phyloP scores from a whole-genome alignment of 2,113 vertebrate species.

The Gallinago media region DNA sequence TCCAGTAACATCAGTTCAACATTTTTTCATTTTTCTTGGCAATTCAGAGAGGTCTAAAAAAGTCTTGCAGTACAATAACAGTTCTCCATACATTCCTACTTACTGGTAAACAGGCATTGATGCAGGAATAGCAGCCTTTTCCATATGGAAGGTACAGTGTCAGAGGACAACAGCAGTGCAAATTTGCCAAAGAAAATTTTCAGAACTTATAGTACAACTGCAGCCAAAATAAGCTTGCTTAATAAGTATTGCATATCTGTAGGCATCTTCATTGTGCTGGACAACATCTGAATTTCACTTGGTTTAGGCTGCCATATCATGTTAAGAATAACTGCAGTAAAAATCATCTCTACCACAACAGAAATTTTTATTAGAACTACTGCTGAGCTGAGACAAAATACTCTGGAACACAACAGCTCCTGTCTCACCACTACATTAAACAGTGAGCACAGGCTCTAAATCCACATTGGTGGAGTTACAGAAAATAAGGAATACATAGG shows the following conservation, averaged over 20 bases:
- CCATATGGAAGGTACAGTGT: neutral
- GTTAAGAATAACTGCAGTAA: neutral
- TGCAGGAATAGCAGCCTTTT: neutral
- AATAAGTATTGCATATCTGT: neutral
- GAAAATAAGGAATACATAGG: neutral
- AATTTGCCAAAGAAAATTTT: neutral
- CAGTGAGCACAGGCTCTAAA: neutral
- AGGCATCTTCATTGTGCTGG: neutral
- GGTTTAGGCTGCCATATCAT: neutral
- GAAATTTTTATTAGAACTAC: neutral
- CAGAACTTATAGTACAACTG: neutral
- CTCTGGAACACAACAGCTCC: neutral
- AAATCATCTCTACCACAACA: neutral
- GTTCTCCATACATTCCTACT: neutral
- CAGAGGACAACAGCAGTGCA: neutral
- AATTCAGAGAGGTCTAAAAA: neutral
- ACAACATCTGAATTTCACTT: neutral
- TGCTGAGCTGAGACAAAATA: neutral
- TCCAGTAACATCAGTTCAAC: neutral
- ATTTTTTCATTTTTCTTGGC: neutral
- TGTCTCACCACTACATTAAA: neutral
- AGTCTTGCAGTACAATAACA: neutral
- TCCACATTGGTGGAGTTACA: neutral
- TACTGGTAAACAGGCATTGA: neutral
- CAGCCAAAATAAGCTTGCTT: neutral